Evolutionary conservation across 2,797 vertebrate genomes (phyloP), one percentile per base, ranked within the genome.

Genomic region (Rhabdomys pumilio): DNA sequence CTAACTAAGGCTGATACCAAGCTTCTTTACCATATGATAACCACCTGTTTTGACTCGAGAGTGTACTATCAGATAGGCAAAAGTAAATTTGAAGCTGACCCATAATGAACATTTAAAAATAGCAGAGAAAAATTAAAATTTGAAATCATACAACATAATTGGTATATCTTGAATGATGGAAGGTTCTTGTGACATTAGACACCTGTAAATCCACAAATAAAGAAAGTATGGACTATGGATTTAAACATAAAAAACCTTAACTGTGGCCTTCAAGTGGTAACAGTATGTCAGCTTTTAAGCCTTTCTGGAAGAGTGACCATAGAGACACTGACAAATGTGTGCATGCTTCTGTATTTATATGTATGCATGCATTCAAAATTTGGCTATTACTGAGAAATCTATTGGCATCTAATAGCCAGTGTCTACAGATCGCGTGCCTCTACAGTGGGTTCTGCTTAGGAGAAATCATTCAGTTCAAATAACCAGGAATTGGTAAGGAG

Each of bases 331-430:
- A 69, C n/a, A 79, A 55, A 24, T 47, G 31, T 22, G 17, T 38
- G 1, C 22, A 19, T 88, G 14, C 50, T 41, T 57, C 2, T 72
- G 26, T 22, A 55, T 19, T 9, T 41, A 22, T 69, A n/a, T 38
- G 44, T 4, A 53, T 38, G 24, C 7, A 63, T 41, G 24, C 22
- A 7, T 50, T 0, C 11, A 44, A 3, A 1, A 2, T 2, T 24
- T 85, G 41, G 31, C 14, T 84, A 5, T 67, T 83, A 73, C 6
- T 34, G 7, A 47, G n/a, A 20, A 29, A 84, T 4, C 17, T 75
- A 31, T 12, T 75, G 22, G 2, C 55, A 84, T 22, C 8, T 65
- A 31, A 20, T 31, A 15, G 2, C 6, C 44, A 9, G 1, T 44
- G 5, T n/a, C 38, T 65, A 15, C 3, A 92, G 47, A 53, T 67